These are phyloP conservation scores for Apodemia mormo DNA, from an alignment of 2,888 invertebrate genomes.

Conservation along the genomic window DNA sequence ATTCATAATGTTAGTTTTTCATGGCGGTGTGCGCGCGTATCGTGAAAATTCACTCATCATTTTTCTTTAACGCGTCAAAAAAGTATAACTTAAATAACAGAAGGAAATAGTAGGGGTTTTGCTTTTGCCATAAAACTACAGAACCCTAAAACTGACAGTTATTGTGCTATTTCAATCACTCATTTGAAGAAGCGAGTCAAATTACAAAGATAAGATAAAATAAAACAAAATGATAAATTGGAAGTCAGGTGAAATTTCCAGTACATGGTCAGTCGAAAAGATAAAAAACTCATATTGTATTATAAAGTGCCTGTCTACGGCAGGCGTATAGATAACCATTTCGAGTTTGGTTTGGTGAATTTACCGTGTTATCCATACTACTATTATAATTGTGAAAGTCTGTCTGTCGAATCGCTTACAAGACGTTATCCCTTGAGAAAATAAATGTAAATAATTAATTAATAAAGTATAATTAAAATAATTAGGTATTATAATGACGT, in stretches of 20 bases:
- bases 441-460: no score
- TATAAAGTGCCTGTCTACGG: neutral
- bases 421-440: no score
- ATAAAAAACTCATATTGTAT: neutral
- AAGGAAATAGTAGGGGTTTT: constrained; percentile 24
- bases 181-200: neutral
- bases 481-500: no score
- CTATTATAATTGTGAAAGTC: no score
- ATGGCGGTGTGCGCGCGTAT: no score
- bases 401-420: no score
- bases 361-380: neutral
- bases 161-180: neutral
- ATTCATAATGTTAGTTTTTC: no score
- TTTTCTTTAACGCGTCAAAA: no score
- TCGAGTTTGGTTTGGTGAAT: neutral
- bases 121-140: neutral
- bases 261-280: neutral
- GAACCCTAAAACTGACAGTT: neutral
- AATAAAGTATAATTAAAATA: no score
- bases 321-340: neutral
- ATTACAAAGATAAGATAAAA: constrained; percentile 5
- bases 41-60: no score
- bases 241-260: constrained; percentile 3
- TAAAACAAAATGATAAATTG: constrained; percentile 3
- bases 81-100: no score